Evolutionary conservation across 2,113 vertebrate species (phyloP).

Genomic region (Amblyopsis rosae): DNA sequence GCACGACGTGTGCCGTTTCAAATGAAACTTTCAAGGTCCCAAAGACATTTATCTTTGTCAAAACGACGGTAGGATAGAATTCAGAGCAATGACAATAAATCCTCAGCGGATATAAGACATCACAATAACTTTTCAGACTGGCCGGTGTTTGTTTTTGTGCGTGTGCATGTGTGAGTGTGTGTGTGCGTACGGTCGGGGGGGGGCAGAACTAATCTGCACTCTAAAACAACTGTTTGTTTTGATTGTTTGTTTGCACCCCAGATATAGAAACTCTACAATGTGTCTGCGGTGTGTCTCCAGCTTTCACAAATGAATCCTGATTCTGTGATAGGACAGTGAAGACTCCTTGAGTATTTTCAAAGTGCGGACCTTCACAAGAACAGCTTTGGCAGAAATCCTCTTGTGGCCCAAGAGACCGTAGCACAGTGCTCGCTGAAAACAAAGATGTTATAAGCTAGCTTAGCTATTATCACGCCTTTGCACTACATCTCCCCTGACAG

Average conservation of each 20-base stretch:
- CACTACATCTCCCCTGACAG: conserved; percentile 88
- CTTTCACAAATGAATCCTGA: conserved; percentile 48
- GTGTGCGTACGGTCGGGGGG: background rate
- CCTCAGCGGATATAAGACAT: conserved; percentile 70
- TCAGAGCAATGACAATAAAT: conserved; percentile 74
- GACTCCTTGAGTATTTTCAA: conserved; percentile 63
- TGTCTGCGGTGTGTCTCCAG: conserved; percentile 53
- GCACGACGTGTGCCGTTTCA: conserved; percentile 75
- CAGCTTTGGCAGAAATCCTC: conserved; percentile 73
- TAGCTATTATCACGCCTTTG: conserved; percentile 79
- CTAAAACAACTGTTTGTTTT: conserved; percentile 59
- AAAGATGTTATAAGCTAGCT: conserved; percentile 83
- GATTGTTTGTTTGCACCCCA: conserved; percentile 60
- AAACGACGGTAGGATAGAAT: conserved; percentile 68
- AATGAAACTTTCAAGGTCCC: conserved; percentile 80
- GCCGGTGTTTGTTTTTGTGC: conserved; percentile 62
- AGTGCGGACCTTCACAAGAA: conserved; percentile 72
- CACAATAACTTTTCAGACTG: conserved; percentile 71
- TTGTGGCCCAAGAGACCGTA: conserved; percentile 70
- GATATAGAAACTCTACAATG: conserved; percentile 40
- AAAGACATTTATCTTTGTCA: conserved; percentile 77
- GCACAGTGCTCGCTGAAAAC: conserved; percentile 75
- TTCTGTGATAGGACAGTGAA: conserved; percentile 54
- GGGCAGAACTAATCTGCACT: conserved; percentile 75
- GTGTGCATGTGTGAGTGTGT: conserved; percentile 10